These are phyloP conservation scores for Alcedo quadribrachys DNA, from an alignment of 2,797 vertebrate genomes.

Conservation along the genomic window DNA sequence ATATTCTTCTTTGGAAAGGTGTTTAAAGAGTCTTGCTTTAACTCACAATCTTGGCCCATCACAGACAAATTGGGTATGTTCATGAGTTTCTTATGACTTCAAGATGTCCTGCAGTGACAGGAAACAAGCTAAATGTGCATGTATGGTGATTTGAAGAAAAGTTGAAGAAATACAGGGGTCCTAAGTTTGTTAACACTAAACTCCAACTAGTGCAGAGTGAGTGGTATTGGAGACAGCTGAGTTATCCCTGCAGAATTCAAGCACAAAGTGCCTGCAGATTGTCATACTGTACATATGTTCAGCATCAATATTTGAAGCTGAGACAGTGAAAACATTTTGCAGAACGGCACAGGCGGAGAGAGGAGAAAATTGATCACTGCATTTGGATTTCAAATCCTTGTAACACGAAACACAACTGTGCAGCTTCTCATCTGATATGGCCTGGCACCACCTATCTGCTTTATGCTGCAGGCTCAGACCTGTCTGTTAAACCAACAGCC, in stretches of 20 bases:
- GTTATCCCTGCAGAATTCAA: constrained; percentile 30
- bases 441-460: neutral
- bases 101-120: neutral
- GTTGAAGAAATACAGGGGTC: constrained; percentile 21
- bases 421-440: neutral
- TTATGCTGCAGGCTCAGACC: neutral
- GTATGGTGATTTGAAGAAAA: neutral
- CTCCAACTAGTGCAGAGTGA: neutral
- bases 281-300: constrained; percentile 46
- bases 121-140: neutral
- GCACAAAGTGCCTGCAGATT: neutral
- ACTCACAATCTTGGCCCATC: neutral
- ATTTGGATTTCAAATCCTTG: constrained; percentile 23
- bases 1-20: neutral
- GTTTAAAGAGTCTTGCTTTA: neutral
- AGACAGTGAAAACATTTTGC: constrained; percentile 46
- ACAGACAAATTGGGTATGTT: neutral
- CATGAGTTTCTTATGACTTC: neutral
- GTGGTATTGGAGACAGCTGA: constrained; percentile 20
- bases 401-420: neutral
- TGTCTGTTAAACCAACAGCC: neutral
- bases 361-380: constrained; percentile 33
- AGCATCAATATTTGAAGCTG: constrained; percentile 60
- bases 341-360: constrained; percentile 23
- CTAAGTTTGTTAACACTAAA: neutral